Base-by-base conservation (phyloP, 2,113 vertebrate genomes). In the Okapia johnstoni region DNA sequence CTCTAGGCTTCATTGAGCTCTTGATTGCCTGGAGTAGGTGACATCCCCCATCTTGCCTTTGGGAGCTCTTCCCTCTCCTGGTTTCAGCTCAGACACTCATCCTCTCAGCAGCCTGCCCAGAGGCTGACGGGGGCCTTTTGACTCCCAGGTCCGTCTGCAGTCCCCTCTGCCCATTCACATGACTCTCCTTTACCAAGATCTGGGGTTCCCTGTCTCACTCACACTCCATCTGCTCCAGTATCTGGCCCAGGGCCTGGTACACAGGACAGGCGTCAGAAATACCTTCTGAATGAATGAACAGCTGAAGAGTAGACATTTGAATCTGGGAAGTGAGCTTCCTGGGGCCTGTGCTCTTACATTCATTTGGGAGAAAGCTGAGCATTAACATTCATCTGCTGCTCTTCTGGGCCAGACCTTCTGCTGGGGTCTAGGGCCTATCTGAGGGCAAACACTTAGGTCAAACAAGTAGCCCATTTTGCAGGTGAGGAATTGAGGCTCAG, bases 301-400 rank as follows among this genome's bases (percentile, higher is more conserved):
- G 9, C 77, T 86, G 85, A 66, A 57, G 98, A 93, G 85, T 58
- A 92, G 96, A 66, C 17, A 85, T 15, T 50, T 77, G 94, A 58
- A 88, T 88, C 89, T 58, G 86, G 76, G 79, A 93, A 70, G n/a
- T 55, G 73, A 90, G 83, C 77, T 97, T 95, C 97, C 98, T 57
- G 60, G 63, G 86, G 33, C 93, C 63, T 95, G 61, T 26, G 76
- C 52, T 88, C 94, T 96, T 63, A 50, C 52, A 50, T 15, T 19
- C 57, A n/a, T 54, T 61, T 46, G 25, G 54, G 33, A 36, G 9
- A 50, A 92, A 79, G 21, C 73, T 57, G 26, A 54, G 15, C 19
- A 8, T 81, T 25, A 9, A 8, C 26, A 7, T 52, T 83, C n/a
- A 26, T n/a, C 40, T 52, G 23, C 36, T 23, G 46, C 73, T 90